A percentile compares a stretch with the other conserved stretches of the same genome.
These are phyloP conservation scores for Heliconius hewitsoni DNA, from an alignment of 1,140 invertebrate genomes.

Conservation along the genomic window DNA sequence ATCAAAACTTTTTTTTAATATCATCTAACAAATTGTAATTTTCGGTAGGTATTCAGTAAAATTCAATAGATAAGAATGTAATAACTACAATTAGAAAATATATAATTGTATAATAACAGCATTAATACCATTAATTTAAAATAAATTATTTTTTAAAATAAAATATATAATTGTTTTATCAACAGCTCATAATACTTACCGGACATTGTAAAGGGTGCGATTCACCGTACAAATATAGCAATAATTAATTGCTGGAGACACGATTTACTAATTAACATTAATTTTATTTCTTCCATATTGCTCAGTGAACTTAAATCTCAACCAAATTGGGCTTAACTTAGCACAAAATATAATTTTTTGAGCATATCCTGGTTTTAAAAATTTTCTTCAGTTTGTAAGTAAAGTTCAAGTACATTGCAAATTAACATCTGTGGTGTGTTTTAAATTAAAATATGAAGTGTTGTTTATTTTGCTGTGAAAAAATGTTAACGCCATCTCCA, in stretches of 20 bases:
- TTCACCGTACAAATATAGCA: neutral
- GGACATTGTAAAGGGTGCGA: neutral
- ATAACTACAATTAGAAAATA: too few species aligned
- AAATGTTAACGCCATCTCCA: slow-evolving; percentile 5
- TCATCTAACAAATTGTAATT: neutral
- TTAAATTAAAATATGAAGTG: neutral
- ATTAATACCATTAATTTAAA: too few species aligned
- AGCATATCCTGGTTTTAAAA: neutral
- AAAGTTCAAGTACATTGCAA: neutral
- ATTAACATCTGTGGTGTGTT: neutral
- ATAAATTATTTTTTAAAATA: neutral
- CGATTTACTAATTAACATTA: neutral
- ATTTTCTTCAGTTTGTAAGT: neutral
- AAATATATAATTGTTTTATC: neutral
- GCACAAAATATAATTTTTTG: neutral
- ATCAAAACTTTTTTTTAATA: neutral
- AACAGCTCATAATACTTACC: neutral
- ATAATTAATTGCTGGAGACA: neutral
- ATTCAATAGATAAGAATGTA: too few species aligned
- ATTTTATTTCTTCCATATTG: neutral
- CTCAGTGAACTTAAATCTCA: neutral
- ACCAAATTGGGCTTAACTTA: neutral
- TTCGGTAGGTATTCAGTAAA: neutral
- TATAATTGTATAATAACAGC: too few species aligned
- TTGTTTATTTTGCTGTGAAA: neutral